Percentiles rank a stretch among this genome's conserved stretches.
Evolutionary conservation across 1,140 invertebrate species (phyloP).

Genomic region (Pseudomyrmex gracilis): DNA sequence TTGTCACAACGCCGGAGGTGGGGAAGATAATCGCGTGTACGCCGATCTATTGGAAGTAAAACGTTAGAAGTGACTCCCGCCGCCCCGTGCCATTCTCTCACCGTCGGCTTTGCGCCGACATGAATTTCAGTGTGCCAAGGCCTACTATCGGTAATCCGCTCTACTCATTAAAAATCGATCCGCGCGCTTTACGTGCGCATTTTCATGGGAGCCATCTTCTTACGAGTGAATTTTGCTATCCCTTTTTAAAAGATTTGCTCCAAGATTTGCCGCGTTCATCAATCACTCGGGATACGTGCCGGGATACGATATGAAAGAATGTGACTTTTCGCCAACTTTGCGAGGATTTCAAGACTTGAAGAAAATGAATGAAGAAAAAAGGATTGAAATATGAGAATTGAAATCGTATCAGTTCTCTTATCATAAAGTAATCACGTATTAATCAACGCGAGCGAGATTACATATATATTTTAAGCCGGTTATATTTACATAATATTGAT

Average conservation of each 20-base stretch:
- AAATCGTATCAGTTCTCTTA: background rate
- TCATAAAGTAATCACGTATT: background rate
- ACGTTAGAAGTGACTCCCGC: slow-evolving; percentile 65
- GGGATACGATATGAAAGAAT: slow-evolving; percentile 28
- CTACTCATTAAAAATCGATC: slow-evolving; percentile 59
- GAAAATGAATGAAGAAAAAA: background rate
- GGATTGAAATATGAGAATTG: background rate
- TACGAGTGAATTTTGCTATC: slow-evolving; percentile 11
- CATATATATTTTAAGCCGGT: no score
- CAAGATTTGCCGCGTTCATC: slow-evolving; percentile 33
- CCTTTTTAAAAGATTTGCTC: slow-evolving; percentile 46
- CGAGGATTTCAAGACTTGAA: slow-evolving; percentile 8
- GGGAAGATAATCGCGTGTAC: slow-evolving; percentile 80
- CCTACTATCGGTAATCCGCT: slow-evolving; percentile 77
- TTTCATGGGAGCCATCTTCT: slow-evolving; percentile 10
- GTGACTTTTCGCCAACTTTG: slow-evolving; percentile 35
- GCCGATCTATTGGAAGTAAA: slow-evolving; percentile 75
- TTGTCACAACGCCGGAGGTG: slow-evolving; percentile 77
- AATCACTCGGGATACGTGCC: slow-evolving; percentile 34
- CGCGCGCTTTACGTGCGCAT: background rate
- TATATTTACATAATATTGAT: background rate
- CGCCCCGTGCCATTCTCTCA: background rate
- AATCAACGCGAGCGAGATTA: background rate
- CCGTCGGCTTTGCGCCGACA: slow-evolving; percentile 73
- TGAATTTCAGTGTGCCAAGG: slow-evolving; percentile 81